Percentiles rank a stretch among this genome's conserved stretches.
phyloP scores from a whole-genome alignment of 2,113 vertebrate genomes.

The Notiomystis cincta region DNA sequence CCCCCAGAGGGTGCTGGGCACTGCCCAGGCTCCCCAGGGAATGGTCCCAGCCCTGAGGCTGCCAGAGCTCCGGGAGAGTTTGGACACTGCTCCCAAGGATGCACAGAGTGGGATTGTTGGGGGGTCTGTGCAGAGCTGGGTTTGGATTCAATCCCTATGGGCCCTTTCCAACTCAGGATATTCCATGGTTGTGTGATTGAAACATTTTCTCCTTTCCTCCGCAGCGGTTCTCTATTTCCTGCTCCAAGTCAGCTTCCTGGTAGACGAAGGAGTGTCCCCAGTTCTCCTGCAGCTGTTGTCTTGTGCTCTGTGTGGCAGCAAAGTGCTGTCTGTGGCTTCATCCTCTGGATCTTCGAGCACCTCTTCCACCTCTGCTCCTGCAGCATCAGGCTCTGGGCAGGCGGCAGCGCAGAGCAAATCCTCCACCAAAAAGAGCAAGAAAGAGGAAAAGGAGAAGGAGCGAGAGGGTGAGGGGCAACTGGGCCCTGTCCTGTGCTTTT shows the following conservation, averaged over 20 bases:
- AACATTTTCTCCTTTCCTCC: background rate
- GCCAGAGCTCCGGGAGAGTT: background rate
- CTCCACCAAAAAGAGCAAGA: slow-evolving; percentile 95
- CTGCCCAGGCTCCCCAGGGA: background rate
- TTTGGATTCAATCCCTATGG: background rate
- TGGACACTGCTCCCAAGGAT: fast-evolving
- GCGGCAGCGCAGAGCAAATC: slow-evolving; percentile 87
- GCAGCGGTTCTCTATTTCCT: slow-evolving; percentile 96
- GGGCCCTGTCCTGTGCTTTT: background rate
- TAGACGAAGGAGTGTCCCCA: slow-evolving; percentile 93
- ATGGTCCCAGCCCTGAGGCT: fast-evolving
- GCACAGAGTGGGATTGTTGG: background rate
- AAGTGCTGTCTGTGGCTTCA: slow-evolving; percentile 83
- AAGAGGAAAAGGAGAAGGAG: slow-evolving; percentile 96
- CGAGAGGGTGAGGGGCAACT: slow-evolving; percentile 82
- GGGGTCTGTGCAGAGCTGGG: background rate
- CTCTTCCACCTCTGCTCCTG: slow-evolving; percentile 66
- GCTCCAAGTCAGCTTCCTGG: slow-evolving; percentile 97
- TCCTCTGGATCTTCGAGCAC: slow-evolving; percentile 75
- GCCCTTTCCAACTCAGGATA: background rate
- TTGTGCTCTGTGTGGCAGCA: slow-evolving; percentile 95
- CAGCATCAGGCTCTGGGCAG: slow-evolving; percentile 73
- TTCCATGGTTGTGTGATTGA: background rate
- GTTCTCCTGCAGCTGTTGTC: slow-evolving; percentile 95
- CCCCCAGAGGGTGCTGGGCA: background rate